Percentiles rank a stretch among this genome's conserved stretches.
phyloP scores from a whole-genome alignment of 1,140 invertebrate species.

The Leptonema lineaticorne region DNA sequence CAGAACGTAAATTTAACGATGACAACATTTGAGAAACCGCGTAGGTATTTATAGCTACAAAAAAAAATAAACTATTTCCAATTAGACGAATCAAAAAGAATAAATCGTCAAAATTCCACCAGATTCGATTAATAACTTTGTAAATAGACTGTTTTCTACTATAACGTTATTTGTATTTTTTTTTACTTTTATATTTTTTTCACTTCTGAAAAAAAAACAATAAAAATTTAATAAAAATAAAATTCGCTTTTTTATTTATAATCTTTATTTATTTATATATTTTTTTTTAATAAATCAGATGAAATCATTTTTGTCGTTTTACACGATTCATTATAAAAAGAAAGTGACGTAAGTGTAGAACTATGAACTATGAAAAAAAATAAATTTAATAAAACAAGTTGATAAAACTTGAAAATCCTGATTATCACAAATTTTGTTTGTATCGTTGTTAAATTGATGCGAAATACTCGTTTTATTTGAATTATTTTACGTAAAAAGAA shows the following conservation, averaged over 20 bases:
- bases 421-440: too few species aligned
- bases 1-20: too few species aligned
- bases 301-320: too few species aligned
- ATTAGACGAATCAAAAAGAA: neutral
- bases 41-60: neutral
- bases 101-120: neutral
- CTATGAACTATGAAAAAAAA: too few species aligned
- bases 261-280: neutral
- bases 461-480: too few species aligned
- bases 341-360: neutral
- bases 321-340: neutral
- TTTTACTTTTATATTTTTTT: conserved; percentile 6
- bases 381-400: neutral
- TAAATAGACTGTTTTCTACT: conserved; percentile 20
- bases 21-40: conserved; percentile 53
- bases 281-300: too few species aligned
- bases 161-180: neutral
- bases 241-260: conserved; percentile 3
- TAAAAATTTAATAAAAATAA: neutral
- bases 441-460: too few species aligned
- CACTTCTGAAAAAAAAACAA: conserved; percentile 5
- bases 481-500: too few species aligned
- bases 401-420: conserved; percentile 13
- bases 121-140: neutral
- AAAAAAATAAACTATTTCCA: neutral